Percentiles rank a stretch among this genome's conserved stretches.
Evolutionary conservation across 2,888 invertebrate species (phyloP).

Genomic region (Incurvaria masculella): DNA sequence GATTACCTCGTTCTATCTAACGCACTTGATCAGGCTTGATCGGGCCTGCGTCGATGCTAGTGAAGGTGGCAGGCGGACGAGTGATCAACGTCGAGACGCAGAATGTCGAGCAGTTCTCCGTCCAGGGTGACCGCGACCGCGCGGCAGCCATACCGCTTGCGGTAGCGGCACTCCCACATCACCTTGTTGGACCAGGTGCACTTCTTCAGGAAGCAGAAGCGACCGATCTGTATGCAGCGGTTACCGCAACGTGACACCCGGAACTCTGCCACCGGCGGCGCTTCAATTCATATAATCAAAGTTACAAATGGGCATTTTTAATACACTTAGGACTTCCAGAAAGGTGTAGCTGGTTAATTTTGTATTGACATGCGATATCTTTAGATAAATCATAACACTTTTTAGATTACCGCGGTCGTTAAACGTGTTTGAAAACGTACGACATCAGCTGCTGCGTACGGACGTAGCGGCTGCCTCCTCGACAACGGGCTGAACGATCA

Average conservation of each 20-base stretch:
- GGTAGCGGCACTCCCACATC: background rate
- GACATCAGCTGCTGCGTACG: too few species aligned
- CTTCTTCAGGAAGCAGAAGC: background rate
- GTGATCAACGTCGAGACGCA: constrained; percentile 15
- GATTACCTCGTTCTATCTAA: background rate
- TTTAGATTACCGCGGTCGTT: too few species aligned
- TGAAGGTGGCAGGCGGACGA: background rate
- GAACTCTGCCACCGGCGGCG: background rate
- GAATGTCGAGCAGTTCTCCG: constrained; percentile 25
- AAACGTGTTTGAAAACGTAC: too few species aligned
- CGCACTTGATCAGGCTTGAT: too few species aligned
- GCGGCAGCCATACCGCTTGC: constrained; percentile 20
- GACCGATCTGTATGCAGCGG: background rate
- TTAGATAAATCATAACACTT: too few species aligned
- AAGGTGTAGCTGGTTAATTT: too few species aligned
- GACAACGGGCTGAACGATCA: too few species aligned
- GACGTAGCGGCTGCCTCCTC: too few species aligned
- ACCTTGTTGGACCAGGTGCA: background rate
- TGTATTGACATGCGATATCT: too few species aligned
- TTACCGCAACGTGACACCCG: background rate
- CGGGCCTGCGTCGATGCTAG: background rate
- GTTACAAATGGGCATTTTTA: too few species aligned
- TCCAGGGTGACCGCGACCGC: constrained; percentile 27
- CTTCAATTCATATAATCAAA: too few species aligned
- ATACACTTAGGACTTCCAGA: too few species aligned